A percentile compares a stretch with the other conserved stretches of the same genome.
Conservation (phyloP, 2,797 vertebrate genomes). For the Simalia tracyae region DNA sequence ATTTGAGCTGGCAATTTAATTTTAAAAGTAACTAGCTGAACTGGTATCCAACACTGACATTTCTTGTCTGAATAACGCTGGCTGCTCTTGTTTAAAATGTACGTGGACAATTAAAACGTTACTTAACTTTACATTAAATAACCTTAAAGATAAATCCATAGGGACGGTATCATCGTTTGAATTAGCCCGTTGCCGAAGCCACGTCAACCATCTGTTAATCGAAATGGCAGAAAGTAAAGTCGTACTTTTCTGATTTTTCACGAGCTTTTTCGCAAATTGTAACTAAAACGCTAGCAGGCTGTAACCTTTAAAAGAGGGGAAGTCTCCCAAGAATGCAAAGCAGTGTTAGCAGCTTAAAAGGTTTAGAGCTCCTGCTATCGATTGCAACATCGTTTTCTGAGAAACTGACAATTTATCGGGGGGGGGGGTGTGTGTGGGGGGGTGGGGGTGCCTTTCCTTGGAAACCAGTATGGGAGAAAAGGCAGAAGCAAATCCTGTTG, state of each 20-base stretch:
- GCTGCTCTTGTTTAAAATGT: background rate
- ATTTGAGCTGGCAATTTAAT: conserved; percentile 8
- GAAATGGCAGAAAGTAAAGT: background rate
- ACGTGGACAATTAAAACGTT: conserved; percentile 6
- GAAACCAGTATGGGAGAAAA: background rate
- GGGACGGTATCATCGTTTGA: background rate
- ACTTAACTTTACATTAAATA: background rate
- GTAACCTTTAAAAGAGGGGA: background rate
- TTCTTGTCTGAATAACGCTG: background rate
- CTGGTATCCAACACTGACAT: conserved; percentile 2
- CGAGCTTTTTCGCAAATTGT: background rate
- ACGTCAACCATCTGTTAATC: conserved; percentile 18
- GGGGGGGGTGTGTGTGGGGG: background rate
- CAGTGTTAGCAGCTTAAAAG: background rate
- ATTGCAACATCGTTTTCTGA: background rate
- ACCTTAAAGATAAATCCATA: background rate
- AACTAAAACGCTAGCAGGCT: background rate
- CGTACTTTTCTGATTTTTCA: background rate
- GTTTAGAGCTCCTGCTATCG: background rate
- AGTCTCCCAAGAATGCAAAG: background rate
- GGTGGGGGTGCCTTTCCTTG: background rate
- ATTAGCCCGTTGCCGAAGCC: background rate
- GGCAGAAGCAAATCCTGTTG: background rate
- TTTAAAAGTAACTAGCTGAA: background rate
- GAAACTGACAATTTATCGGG: conserved; percentile 6